These are phyloP conservation scores for Oriolus oriolus DNA, from an alignment of 2,113 vertebrate species.

Conservation along the genomic window DNA sequence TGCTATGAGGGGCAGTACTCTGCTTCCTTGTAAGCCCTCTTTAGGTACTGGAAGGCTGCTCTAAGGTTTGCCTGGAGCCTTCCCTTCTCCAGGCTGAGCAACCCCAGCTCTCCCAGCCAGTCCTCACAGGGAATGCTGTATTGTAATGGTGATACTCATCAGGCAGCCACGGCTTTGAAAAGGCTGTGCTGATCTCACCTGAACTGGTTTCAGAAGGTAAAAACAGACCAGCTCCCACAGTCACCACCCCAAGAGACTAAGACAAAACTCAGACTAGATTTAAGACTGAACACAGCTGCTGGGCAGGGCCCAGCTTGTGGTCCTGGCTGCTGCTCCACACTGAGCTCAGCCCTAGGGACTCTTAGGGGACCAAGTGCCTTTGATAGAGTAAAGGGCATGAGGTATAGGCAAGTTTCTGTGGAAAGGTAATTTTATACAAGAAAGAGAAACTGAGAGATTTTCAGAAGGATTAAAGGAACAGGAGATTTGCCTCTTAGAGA, in stretches of 20 bases:
- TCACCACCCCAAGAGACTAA: background rate
- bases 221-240: background rate
- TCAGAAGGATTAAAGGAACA: background rate
- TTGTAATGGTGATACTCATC: no score
- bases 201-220: background rate
- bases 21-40: background rate
- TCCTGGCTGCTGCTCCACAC: background rate
- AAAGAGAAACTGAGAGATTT: background rate
- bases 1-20: background rate
- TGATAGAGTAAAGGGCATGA: background rate
- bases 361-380: fast-evolving
- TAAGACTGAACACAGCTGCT: background rate
- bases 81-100: background rate
- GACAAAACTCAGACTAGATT: background rate
- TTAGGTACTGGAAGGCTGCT: background rate
- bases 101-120: background rate
- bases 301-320: background rate
- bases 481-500: background rate
- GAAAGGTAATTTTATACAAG: background rate
- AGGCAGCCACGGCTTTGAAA: background rate
- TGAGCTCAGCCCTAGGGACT: fast-evolving
- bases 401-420: background rate
- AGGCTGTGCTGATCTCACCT: background rate
- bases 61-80: background rate
- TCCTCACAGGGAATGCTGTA: background rate